These are phyloP conservation scores for Scarus forsteni DNA, from an alignment of 2,797 vertebrate genomes.

Conservation along the genomic window DNA sequence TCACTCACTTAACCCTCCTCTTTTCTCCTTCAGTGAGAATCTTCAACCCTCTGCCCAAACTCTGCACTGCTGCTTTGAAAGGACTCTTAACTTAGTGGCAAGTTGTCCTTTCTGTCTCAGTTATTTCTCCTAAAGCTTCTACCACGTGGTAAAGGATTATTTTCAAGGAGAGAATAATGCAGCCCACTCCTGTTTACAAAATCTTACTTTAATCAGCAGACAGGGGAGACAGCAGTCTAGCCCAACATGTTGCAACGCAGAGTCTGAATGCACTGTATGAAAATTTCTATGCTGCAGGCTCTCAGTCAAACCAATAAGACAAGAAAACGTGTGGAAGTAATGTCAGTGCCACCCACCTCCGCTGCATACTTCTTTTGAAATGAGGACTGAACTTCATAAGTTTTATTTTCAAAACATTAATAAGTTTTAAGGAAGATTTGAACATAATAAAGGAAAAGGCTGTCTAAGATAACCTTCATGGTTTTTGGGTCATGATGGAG, in stretches of 20 bases:
- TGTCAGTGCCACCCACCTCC: too few relatives aligned
- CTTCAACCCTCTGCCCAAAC: conserved; percentile 54
- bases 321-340: too few relatives aligned
- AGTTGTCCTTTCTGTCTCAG: conserved; percentile 37
- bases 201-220: conserved; percentile 16
- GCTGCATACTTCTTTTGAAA: too few relatives aligned
- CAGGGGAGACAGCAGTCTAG: not conserved
- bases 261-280: too few relatives aligned
- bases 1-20: conserved; percentile 46
- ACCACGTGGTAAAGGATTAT: conserved; percentile 14
- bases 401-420: too few relatives aligned
- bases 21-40: conserved; percentile 64
- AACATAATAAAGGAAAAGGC: too few relatives aligned
- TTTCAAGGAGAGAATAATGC: conserved; percentile 3
- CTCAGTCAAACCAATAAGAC: too few relatives aligned
- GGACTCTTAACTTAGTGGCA: conserved; percentile 28
- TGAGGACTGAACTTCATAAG: too few relatives aligned
- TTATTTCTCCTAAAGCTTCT: conserved; percentile 7
- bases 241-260: conserved; percentile 18
- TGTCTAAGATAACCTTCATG: too few relatives aligned
- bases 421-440: too few relatives aligned
- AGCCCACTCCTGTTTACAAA: conserved; percentile 4
- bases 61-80: conserved; percentile 42
- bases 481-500: too few relatives aligned
- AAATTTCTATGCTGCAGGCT: too few relatives aligned